These are phyloP conservation scores for Drosophila pseudoananassae DNA, from an alignment of 1,140 invertebrate species.

Conservation along the genomic window DNA sequence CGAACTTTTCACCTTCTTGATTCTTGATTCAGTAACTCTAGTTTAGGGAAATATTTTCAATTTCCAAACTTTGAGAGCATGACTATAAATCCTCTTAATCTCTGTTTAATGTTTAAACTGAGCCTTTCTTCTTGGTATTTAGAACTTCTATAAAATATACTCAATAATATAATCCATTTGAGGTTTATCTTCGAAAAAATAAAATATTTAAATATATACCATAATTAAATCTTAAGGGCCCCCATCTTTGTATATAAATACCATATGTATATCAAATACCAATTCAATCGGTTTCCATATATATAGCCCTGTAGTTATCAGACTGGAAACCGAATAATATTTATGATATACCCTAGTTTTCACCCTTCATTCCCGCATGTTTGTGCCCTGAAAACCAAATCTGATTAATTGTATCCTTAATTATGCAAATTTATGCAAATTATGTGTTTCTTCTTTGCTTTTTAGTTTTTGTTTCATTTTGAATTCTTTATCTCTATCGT, in stretches of 20 bases:
- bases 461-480: slow-evolving; percentile 7
- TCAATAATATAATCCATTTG: slow-evolving; percentile 6
- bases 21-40: slow-evolving; percentile 22
- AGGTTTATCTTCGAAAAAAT: slow-evolving; percentile 9
- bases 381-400: slow-evolving; percentile 3
- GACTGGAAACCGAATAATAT: slow-evolving; percentile 1
- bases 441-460: not conserved
- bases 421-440: not conserved
- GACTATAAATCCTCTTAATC: slow-evolving; percentile 5
- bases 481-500: slow-evolving; percentile 13
- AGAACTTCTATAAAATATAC: slow-evolving; percentile 3
- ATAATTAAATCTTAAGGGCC: not conserved
- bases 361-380: slow-evolving; percentile 21
- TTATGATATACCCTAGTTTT: slow-evolving; percentile 16
- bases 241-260: slow-evolving; percentile 23
- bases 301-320: slow-evolving; percentile 9
- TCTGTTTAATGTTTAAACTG: slow-evolving; percentile 4
- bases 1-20: slow-evolving; percentile 5
- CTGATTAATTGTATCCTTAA: slow-evolving; percentile 9
- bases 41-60: slow-evolving; percentile 29
- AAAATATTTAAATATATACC: slow-evolving; percentile 2
- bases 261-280: slow-evolving; percentile 1
- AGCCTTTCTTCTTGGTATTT: slow-evolving; percentile 28
- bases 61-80: slow-evolving; percentile 36
- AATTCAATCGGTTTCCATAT: slow-evolving; percentile 1